phyloP scores from a whole-genome alignment of 1,140 invertebrate species.

The Drosophila arizonae region DNA sequence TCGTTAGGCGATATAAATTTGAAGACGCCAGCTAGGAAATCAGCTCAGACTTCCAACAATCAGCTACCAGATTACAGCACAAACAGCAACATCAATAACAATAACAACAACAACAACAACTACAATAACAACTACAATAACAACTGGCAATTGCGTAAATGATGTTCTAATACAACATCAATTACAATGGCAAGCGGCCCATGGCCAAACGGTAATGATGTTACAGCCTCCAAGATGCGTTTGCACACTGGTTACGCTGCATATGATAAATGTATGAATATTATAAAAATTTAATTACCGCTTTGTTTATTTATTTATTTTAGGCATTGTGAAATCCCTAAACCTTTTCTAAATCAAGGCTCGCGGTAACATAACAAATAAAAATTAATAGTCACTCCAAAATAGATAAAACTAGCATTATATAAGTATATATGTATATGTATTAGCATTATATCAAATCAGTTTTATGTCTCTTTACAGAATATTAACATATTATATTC shows the following conservation, averaged over 20 bases:
- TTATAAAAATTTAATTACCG: too few species aligned
- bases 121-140: constrained; percentile 34
- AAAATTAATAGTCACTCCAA: too few species aligned
- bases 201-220: constrained; percentile 74
- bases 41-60: constrained; percentile 35
- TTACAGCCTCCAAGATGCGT: constrained; percentile 67
- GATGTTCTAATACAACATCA: constrained; percentile 81
- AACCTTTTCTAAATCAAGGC: too few species aligned
- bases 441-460: too few species aligned
- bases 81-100: constrained; percentile 31
- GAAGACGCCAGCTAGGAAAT: constrained; percentile 31
- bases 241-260: constrained; percentile 22
- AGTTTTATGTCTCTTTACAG: too few species aligned
- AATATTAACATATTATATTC: neutral
- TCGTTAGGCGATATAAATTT: constrained; percentile 42
- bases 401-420: too few species aligned
- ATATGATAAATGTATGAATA: neutral
- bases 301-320: too few species aligned
- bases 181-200: constrained; percentile 79
- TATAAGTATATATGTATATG: too few species aligned
- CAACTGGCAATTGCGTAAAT: constrained; percentile 76
- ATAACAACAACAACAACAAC: constrained; percentile 32
- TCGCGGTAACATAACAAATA: too few species aligned
- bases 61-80: constrained; percentile 37
- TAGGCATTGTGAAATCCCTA: too few species aligned